Evolutionary conservation across 2,888 invertebrate species (phyloP).

Genomic region (Amphipyra tragopoginis): DNA sequence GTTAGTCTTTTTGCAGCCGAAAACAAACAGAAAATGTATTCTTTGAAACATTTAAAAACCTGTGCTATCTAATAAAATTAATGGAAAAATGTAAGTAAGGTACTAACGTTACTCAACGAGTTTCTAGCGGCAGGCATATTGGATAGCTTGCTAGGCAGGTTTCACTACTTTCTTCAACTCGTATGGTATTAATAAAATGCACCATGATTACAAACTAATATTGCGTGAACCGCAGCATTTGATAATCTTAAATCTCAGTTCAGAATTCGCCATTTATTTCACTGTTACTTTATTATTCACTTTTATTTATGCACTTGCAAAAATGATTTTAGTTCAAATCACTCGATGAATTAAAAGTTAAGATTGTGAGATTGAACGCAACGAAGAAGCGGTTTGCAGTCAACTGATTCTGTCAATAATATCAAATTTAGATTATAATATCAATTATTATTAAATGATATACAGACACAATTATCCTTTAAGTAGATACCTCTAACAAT

Average conservation of each 20-base stretch:
- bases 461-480: constrained; percentile 13
- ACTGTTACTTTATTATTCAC: background rate
- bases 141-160: constrained; percentile 38
- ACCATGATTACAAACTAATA: constrained; percentile 31
- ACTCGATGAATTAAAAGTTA: constrained; percentile 12
- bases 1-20: background rate
- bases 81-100: constrained; percentile 22
- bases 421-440: constrained; percentile 8
- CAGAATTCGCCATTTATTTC: no score
- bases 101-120: constrained; percentile 33
- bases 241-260: background rate
- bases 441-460: constrained; percentile 21
- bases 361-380: background rate
- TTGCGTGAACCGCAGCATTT: background rate
- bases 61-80: background rate
- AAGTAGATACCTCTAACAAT: no score
- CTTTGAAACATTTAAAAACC: no score
- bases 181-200: constrained; percentile 40
- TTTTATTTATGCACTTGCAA: no score
- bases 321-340: no score
- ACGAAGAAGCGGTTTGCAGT: constrained; percentile 2
- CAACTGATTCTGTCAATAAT: constrained; percentile 20
- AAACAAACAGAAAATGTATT: background rate
- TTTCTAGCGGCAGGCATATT: constrained; percentile 43
- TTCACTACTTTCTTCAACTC: constrained; percentile 47